Base-by-base conservation (phyloP, 2,113 vertebrate genomes). In the Ochotona curzoniae region DNA sequence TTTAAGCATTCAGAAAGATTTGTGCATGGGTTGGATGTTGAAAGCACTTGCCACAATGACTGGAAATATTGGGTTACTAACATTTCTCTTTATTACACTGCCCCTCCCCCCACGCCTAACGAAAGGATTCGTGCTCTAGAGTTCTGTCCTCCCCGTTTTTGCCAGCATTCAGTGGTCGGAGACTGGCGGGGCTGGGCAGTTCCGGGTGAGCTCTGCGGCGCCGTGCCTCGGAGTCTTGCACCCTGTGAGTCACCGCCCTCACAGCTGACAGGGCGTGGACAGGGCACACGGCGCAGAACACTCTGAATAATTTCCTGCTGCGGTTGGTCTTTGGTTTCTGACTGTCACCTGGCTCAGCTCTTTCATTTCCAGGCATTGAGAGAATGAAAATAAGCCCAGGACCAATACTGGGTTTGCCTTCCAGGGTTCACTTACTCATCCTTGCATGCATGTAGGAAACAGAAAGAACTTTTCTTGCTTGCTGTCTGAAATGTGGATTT, bases 221-320 rank as follows among this genome's bases (percentile, higher is more conserved):
- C 38, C 6, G 38, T 91, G 60, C 81, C 95, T 86, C 94, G 91
- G 87, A 74, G 60, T 93, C 78, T 57, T 92, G 79, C 9, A 88
- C 74, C 25, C 75, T 95, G 90, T 94, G 89, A 94, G 61, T 90
- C 95, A 93, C 71, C 86, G 38, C 35, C 88, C 78, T 60, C 81
- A 63, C 78, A 91, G 92, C 94, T 94, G 95, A 95, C 83, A 80
- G 92, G 76, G 64, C 2, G 0, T 10, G 75, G 89, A 75, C 70
- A 85, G 91, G 78, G 95, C 91, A 94, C 83, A 97, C 25, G 7
- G 73, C 88, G 91, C 70, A 92, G 78, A 93, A 73, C 95, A 93
- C 87, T 94, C 90, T 85, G 90, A 91, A 94, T 97, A 82, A 94
- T 95, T 97, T 96, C 96, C 97, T 96, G 91, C 90, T 95, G 96